Evolutionary conservation across 2,113 vertebrate genomes (phyloP).

Genomic region (Gnathonemus longibarbis): DNA sequence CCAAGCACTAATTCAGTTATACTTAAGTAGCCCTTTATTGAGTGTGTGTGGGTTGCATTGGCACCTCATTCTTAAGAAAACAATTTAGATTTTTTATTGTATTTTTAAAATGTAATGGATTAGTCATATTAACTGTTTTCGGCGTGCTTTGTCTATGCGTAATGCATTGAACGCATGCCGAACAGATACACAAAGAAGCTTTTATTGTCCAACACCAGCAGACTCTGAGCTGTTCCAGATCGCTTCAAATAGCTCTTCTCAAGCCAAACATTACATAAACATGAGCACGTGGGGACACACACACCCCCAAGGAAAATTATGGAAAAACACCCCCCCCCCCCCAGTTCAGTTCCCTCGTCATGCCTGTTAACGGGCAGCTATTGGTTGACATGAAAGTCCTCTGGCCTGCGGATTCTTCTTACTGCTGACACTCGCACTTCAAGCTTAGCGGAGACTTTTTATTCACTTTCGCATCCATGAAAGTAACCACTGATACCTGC

Average conservation of each 20-base stretch:
- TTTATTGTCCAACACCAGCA: conserved; percentile 8
- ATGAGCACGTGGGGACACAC: background rate
- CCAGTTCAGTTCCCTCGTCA: background rate
- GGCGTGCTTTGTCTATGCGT: background rate
- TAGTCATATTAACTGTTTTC: background rate
- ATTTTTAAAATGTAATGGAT: background rate
- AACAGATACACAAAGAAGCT: conserved; percentile 11
- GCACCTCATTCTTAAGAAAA: background rate
- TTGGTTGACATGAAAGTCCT: background rate
- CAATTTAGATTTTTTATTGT: background rate
- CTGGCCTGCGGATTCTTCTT: background rate
- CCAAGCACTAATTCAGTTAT: background rate
- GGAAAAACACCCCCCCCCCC: background rate
- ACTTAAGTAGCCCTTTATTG: background rate
- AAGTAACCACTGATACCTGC: background rate
- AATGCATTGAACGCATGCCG: background rate
- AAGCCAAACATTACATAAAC: background rate
- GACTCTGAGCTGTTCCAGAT: background rate
- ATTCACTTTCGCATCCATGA: background rate
- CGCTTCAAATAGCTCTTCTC: background rate
- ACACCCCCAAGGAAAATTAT: background rate
- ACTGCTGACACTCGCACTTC: background rate
- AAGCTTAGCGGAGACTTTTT: background rate
- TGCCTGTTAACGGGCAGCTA: background rate
- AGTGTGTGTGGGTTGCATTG: background rate